phyloP scores from a whole-genome alignment of 2,797 vertebrate genomes.

The Tangara arthus region DNA sequence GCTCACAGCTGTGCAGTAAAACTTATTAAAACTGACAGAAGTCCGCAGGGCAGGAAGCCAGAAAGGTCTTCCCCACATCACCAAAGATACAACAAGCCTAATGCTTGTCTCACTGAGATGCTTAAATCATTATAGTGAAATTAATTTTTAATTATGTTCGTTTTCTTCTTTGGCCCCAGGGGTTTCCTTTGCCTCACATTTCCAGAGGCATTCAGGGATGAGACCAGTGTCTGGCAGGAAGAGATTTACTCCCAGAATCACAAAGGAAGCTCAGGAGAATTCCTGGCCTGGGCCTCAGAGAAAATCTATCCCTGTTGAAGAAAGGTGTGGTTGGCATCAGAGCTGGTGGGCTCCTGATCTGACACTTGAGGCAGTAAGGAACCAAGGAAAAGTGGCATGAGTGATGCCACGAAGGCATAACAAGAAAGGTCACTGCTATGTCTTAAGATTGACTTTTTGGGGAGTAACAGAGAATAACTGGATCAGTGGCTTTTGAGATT shows the following conservation, averaged over 20 bases:
- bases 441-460: not conserved
- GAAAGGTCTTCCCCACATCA: slow-evolving; percentile 30
- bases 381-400: not conserved
- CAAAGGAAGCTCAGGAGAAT: not conserved
- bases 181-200: not conserved
- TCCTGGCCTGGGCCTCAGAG: not conserved
- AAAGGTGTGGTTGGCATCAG: not conserved
- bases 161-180: slow-evolving; percentile 17
- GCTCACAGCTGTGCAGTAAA: slow-evolving; percentile 7
- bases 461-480: not conserved
- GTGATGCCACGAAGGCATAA: not conserved
- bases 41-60: slow-evolving; percentile 26
- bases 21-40: slow-evolving; percentile 59
- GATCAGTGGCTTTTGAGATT: not conserved
- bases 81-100: slow-evolving; percentile 1
- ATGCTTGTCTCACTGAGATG: not conserved
- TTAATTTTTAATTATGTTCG: slow-evolving; percentile 22
- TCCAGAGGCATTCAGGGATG: not conserved
- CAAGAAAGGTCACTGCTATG: not conserved
- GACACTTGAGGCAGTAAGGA: not conserved
- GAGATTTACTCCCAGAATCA: not conserved
- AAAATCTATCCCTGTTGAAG: not conserved
- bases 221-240: not conserved
- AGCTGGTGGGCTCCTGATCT: not conserved
- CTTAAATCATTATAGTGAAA: slow-evolving; percentile 23